Conservation (phyloP, 2,888 invertebrate species). For the Biston betularia region DNA sequence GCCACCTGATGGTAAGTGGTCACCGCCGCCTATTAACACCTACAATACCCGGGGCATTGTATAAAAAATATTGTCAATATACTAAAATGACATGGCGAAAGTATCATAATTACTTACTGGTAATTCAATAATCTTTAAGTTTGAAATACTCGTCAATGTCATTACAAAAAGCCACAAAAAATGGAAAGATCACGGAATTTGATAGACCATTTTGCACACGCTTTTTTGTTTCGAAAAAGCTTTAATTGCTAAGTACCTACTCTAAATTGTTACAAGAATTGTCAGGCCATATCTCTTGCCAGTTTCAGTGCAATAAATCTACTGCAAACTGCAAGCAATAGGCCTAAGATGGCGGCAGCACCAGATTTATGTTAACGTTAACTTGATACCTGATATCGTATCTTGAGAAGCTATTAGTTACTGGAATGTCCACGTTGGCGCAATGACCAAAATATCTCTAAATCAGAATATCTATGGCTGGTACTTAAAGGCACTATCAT, state of each 20-base stretch:
- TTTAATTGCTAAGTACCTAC: slow-evolving; percentile 17
- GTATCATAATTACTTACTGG: too few relatives aligned
- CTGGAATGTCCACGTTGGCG: background rate
- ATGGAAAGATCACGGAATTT: background rate
- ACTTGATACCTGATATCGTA: slow-evolving; percentile 71
- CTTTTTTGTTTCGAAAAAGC: background rate
- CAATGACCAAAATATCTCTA: too few relatives aligned
- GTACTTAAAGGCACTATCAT: too few relatives aligned
- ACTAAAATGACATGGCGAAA: too few relatives aligned
- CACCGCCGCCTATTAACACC: too few relatives aligned
- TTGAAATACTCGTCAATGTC: too few relatives aligned
- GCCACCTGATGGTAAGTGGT: too few relatives aligned
- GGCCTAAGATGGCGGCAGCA: slow-evolving; percentile 69
- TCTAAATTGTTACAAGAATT: slow-evolving; percentile 3
- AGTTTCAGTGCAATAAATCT: slow-evolving; percentile 54
- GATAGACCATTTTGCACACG: too few relatives aligned
- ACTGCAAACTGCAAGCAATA: slow-evolving; percentile 61
- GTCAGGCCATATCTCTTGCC: slow-evolving; percentile 26
- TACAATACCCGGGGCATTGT: too few relatives aligned
- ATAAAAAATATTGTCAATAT: too few relatives aligned
- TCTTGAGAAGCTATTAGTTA: slow-evolving; percentile 47
- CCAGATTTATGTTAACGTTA: slow-evolving; percentile 75
- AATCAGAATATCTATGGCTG: too few relatives aligned
- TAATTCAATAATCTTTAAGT: too few relatives aligned
- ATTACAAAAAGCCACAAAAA: background rate